phyloP scores from a whole-genome alignment of 2,888 invertebrate genomes.

The Conops quadrifasciatus region DNA sequence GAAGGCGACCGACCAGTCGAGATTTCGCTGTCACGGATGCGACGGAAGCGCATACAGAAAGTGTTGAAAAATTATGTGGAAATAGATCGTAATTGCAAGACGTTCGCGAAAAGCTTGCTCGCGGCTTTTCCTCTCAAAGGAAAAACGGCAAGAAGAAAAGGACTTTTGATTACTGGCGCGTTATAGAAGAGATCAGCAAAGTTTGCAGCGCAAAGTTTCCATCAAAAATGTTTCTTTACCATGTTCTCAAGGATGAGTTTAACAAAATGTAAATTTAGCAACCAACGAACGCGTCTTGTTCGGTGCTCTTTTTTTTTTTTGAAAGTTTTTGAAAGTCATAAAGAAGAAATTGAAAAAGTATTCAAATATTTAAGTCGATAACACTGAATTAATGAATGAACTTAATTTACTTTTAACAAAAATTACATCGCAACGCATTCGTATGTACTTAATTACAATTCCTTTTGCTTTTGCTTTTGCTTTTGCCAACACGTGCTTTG shows the following conservation, averaged over 20 bases:
- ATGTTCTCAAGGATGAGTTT: slow-evolving; percentile 47
- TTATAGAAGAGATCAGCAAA: no score
- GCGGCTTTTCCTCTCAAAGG: not conserved
- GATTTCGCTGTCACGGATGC: not conserved
- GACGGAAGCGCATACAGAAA: not conserved
- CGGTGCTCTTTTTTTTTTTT: no score
- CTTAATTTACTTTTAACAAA: no score
- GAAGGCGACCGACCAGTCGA: slow-evolving; percentile 28
- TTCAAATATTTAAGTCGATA: no score
- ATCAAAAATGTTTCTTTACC: slow-evolving; percentile 48
- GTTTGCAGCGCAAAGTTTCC: not conserved
- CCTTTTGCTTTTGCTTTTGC: no score
- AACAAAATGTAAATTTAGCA: slow-evolving; percentile 49
- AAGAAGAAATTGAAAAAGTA: no score
- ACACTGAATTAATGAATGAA: no score
- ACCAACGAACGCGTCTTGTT: not conserved
- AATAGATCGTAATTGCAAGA: not conserved
- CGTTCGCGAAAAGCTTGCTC: not conserved
- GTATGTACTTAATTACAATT: no score
- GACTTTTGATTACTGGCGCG: no score
- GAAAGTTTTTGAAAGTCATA: no score
- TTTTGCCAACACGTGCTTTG: slow-evolving; percentile 3
- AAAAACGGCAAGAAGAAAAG: not conserved
- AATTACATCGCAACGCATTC: no score
- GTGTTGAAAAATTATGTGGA: not conserved